These are phyloP conservation scores for Blastomussa wellsi DNA, from an alignment of 92 coral and sea anemone species.

Conservation along the genomic window DNA sequence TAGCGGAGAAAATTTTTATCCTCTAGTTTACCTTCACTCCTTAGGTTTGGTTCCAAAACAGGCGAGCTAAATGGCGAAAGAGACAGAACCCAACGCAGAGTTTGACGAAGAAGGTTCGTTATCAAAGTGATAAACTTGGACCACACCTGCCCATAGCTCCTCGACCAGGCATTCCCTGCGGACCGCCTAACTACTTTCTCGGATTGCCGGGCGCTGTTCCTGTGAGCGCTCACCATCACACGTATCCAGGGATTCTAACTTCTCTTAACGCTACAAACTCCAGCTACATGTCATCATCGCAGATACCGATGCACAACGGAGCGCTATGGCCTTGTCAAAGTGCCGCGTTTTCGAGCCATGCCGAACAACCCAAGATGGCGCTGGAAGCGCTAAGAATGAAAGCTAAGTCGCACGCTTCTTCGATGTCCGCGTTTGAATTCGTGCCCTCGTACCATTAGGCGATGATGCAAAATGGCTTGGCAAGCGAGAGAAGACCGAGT, in stretches of 20 bases:
- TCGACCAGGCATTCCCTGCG: slow-evolving; percentile 93
- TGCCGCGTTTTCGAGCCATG: slow-evolving; percentile 62
- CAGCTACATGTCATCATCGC: slow-evolving; percentile 87
- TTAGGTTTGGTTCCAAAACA: slow-evolving; percentile 99
- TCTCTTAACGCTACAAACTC: slow-evolving; percentile 84
- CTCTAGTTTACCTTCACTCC: not conserved
- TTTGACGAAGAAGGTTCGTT: slow-evolving; percentile 82
- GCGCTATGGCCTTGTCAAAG: slow-evolving; percentile 96
- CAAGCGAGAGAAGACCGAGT: not conserved
- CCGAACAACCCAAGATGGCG: slow-evolving; percentile 89
- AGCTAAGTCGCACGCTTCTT: slow-evolving; percentile 86
- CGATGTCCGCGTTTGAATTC: slow-evolving; percentile 94
- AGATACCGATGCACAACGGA: slow-evolving; percentile 88
- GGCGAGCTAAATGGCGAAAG: slow-evolving; percentile 99
- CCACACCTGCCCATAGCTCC: slow-evolving; percentile 98
- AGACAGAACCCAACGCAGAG: slow-evolving; percentile 90
- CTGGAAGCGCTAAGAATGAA: slow-evolving; percentile 91
- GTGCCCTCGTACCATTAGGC: slow-evolving; percentile 85
- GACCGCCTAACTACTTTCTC: slow-evolving; percentile 89
- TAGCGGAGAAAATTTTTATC: not conserved
- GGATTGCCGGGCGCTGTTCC: slow-evolving; percentile 90
- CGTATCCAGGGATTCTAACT: slow-evolving; percentile 85
- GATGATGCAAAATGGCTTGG: not conserved
- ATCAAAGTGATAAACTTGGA: slow-evolving; percentile 77
- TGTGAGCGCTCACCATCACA: slow-evolving; percentile 76